Evolutionary conservation across 1,140 invertebrate genomes (phyloP).

Genomic region (Theocolax elegans): DNA sequence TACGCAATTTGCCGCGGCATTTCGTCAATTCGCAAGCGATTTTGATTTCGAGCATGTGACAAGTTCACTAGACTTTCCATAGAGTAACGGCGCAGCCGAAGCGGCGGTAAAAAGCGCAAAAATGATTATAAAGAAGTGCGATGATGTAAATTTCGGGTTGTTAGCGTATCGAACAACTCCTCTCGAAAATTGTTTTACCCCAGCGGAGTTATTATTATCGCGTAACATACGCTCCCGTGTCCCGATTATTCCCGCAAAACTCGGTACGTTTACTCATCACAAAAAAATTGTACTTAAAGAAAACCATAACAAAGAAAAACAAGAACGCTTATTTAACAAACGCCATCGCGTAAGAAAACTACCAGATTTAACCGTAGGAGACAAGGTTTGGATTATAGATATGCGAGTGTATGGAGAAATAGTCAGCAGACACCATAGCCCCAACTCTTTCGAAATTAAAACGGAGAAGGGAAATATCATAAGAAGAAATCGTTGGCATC

Average conservation of each 20-base stretch:
- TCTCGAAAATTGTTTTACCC: background rate
- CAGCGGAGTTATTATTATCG: conserved; percentile 13
- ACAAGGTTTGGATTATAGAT: background rate
- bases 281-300: background rate
- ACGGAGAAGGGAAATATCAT: background rate
- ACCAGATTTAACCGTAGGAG: background rate
- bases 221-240: too few relatives aligned
- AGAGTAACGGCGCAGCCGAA: too few relatives aligned
- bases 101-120: conserved; percentile 46
- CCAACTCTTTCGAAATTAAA: too few relatives aligned
- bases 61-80: conserved; percentile 46
- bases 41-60: conserved; percentile 43
- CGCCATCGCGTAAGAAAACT: background rate
- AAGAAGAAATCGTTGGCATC: background rate
- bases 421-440: too few relatives aligned
- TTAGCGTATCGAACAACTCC: conserved; percentile 10
- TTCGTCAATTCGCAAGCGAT: conserved; percentile 40
- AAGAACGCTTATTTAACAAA: background rate
- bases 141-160: conserved; percentile 3
- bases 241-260: background rate
- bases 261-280: background rate
- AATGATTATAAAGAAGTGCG: conserved; percentile 47
- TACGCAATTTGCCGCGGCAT: conserved; percentile 30
- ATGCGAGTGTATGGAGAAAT: background rate
- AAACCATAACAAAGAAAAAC: background rate